These are phyloP conservation scores for Epiblema foenella DNA, from an alignment of 2,888 invertebrate species.

Conservation along the genomic window DNA sequence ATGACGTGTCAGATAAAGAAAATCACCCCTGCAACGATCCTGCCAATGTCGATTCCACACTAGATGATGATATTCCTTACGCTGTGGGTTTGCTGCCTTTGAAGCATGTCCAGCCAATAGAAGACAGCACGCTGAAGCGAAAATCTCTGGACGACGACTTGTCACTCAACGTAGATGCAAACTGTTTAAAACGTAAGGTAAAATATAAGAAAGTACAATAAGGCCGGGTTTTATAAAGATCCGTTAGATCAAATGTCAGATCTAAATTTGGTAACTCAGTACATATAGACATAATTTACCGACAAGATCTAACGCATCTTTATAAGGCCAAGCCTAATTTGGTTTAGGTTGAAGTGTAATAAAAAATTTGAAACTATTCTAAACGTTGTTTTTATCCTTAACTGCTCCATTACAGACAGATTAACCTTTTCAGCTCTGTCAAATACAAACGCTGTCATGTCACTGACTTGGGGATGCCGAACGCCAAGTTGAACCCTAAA, in stretches of 20 bases:
- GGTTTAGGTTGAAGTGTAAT: conserved; percentile 28
- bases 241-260: too few species aligned
- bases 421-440: too few species aligned
- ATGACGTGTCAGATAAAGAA: conserved; percentile 58
- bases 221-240: too few species aligned
- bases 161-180: conserved; percentile 67
- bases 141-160: conserved; percentile 61
- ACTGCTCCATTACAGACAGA: too few species aligned
- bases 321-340: too few species aligned
- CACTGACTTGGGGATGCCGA: too few species aligned
- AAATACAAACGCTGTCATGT: too few species aligned
- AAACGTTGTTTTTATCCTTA: not conserved
- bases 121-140: conserved; percentile 66
- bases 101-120: conserved; percentile 63
- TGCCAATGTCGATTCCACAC: conserved; percentile 51
- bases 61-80: conserved; percentile 73
- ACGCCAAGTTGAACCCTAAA: too few species aligned
- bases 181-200: conserved; percentile 76
- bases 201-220: conserved; percentile 73
- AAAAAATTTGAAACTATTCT: not conserved
- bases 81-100: conserved; percentile 77
- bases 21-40: conserved; percentile 53
- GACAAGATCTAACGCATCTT: too few species aligned
- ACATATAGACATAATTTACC: too few species aligned
- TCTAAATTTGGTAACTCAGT: too few species aligned